These are phyloP conservation scores for Microctenopoma steveboyesi DNA, from an alignment of 2,797 vertebrate species.

Conservation along the genomic window DNA sequence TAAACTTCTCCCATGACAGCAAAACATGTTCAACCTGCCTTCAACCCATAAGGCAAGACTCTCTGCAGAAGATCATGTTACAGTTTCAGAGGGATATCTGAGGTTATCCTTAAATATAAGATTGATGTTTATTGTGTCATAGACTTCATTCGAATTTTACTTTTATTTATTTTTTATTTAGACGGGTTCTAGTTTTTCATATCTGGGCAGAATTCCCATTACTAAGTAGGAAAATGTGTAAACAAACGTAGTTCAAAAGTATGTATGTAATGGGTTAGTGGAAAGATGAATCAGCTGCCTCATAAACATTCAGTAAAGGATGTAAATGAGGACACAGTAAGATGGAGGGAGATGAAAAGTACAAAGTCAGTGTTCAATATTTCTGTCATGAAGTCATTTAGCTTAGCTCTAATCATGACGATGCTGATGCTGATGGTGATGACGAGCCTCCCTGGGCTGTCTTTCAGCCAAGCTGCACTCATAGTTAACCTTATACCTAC, in stretches of 20 bases:
- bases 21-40: too few species aligned
- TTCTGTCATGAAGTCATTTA: constrained; percentile 49
- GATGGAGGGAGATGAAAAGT: constrained; percentile 21
- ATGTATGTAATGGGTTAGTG: neutral
- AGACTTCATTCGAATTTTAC: too few species aligned
- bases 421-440: constrained; percentile 28
- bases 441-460: constrained; percentile 42
- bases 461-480: constrained; percentile 37
- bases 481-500: constrained; percentile 62
- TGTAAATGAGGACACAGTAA: constrained; percentile 9
- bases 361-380: constrained; percentile 37
- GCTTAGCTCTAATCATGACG: constrained; percentile 36
- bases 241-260: neutral
- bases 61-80: too few species aligned
- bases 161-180: neutral
- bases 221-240: neutral
- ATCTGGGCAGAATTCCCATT: neutral
- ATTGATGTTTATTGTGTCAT: too few species aligned
- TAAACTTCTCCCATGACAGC: too few species aligned
- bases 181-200: neutral
- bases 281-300: constrained; percentile 21
- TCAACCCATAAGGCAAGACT: too few species aligned
- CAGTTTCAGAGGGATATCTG: too few species aligned
- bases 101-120: too few species aligned
- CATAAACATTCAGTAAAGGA: constrained; percentile 11